A percentile compares a stretch with the other conserved stretches of the same genome.
Conservation (phyloP, 1,140 invertebrate species). For the Papilio glaucus region DNA sequence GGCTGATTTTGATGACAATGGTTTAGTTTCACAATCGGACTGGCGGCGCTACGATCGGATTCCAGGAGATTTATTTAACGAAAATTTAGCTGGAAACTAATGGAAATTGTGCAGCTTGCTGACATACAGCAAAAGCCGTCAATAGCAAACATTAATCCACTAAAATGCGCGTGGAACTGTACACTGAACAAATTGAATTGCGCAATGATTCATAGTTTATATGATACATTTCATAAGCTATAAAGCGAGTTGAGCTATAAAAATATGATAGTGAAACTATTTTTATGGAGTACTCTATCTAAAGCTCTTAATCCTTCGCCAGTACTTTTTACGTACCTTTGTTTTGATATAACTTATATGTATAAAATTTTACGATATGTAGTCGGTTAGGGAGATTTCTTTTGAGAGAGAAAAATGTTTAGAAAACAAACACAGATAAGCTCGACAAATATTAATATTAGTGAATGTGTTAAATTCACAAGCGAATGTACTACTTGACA, state of each 20-base stretch:
- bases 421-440: too few relatives aligned
- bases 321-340: not conserved
- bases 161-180: not conserved
- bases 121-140: not conserved
- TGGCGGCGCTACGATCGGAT: too few relatives aligned
- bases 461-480: too few relatives aligned
- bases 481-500: too few relatives aligned
- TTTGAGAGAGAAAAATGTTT: too few relatives aligned
- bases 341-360: not conserved
- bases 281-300: not conserved
- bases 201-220: constrained; percentile 1
- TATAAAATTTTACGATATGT: not conserved
- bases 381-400: not conserved
- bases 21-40: too few relatives aligned
- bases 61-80: too few relatives aligned
- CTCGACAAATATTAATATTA: too few relatives aligned
- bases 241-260: not conserved
- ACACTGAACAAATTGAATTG: not conserved
- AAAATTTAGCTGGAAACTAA: too few relatives aligned
- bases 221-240: not conserved
- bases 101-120: too few relatives aligned
- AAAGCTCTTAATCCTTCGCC: constrained; percentile 4
- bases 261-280: constrained; percentile 1
- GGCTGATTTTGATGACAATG: too few relatives aligned
- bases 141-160: not conserved